phyloP scores from a whole-genome alignment of 2,113 vertebrate species.

The Dromiciops gliroides region DNA sequence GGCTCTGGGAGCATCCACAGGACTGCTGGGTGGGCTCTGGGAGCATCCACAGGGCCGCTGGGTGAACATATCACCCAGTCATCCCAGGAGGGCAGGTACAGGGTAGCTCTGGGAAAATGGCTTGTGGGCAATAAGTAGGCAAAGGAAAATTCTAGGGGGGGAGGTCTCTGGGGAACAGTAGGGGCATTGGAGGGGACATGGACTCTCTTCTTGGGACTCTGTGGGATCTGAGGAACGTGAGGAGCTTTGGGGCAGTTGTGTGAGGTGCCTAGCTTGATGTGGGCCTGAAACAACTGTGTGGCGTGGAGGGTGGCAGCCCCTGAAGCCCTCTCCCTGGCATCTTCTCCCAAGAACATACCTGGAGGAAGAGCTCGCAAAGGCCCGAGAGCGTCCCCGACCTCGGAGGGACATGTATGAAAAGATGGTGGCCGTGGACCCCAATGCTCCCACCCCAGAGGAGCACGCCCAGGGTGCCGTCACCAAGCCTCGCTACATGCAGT shows the following conservation, averaged over 20 bases:
- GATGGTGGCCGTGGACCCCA: slow-evolving; percentile 92
- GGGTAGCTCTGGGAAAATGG: neutral
- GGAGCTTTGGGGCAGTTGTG: neutral
- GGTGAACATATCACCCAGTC: neutral
- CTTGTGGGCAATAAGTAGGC: neutral
- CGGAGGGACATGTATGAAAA: slow-evolving; percentile 94
- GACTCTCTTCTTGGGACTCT: neutral
- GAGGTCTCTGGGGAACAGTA: neutral
- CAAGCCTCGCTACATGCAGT: slow-evolving; percentile 95
- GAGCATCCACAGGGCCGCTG: too few species aligned
- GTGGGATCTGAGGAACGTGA: neutral
- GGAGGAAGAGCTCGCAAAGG: slow-evolving; percentile 92
- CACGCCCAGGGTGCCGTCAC: slow-evolving; percentile 86
- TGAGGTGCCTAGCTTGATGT: neutral
- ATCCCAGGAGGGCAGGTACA: neutral
- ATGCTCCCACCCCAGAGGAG: slow-evolving; percentile 89
- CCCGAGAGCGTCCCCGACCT: slow-evolving; percentile 87
- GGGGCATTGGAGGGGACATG: neutral
- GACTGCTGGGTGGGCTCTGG: too few species aligned
- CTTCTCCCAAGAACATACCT: slow-evolving; percentile 88
- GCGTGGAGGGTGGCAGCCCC: neutral
- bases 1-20: neutral
- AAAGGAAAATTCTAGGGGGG: neutral
- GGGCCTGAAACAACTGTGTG: too few species aligned
- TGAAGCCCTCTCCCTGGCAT: neutral